These are phyloP conservation scores for Clamator glandarius DNA, from an alignment of 2,797 vertebrate genomes.

Conservation along the genomic window DNA sequence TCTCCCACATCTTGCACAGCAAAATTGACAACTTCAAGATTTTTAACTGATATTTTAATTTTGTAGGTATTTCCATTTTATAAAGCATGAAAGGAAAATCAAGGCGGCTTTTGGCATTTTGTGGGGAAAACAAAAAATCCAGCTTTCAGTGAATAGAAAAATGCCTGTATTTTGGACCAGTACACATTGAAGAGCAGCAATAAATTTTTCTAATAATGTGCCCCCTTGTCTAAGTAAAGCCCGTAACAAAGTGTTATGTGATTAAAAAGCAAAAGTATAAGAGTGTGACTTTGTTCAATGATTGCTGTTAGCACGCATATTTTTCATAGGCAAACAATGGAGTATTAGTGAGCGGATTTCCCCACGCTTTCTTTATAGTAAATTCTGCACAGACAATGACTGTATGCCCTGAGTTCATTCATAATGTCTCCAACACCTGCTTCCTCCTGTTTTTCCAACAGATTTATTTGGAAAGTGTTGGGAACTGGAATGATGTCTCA, in stretches of 20 bases:
- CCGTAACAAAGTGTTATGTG: neutral
- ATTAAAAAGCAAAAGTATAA: constrained; percentile 39
- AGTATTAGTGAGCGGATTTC: constrained; percentile 67
- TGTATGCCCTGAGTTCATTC: constrained; percentile 72
- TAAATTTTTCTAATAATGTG: neutral
- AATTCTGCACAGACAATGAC: constrained; percentile 68
- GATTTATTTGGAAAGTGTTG: constrained; percentile 16
- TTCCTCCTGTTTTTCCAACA: constrained; percentile 75
- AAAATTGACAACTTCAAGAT: neutral
- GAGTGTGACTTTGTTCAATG: neutral
- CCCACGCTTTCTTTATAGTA: constrained; percentile 77
- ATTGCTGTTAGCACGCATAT: constrained; percentile 15
- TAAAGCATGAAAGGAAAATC: neutral
- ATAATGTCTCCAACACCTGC: constrained; percentile 81
- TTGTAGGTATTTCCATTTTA: neutral
- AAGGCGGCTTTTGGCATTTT: neutral
- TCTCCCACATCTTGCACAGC: neutral
- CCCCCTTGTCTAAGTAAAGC: neutral
- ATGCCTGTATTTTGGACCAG: neutral
- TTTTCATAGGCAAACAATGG: constrained; percentile 66
- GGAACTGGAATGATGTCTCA: constrained; percentile 27
- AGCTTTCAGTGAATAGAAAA: neutral
- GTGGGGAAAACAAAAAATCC: neutral
- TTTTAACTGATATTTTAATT: neutral
- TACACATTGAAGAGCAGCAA: neutral